Base-by-base conservation (phyloP, 2,888 invertebrate genomes). In the Bugulina stolonifera region DNA sequence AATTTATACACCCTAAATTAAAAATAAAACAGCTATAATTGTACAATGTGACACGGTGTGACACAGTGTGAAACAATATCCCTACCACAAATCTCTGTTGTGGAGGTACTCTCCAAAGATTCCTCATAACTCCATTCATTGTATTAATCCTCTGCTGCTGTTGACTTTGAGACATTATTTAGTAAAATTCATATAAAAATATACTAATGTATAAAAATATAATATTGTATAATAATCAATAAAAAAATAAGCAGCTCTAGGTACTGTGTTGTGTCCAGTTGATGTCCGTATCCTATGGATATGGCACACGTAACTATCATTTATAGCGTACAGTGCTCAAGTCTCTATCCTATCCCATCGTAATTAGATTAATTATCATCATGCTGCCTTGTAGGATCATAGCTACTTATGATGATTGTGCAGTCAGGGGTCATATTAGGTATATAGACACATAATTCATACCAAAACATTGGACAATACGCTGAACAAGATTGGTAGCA, bases 401-500 rank as follows among this genome's bases (percentile, higher is more conserved):
- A 64, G 64, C 64, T 64, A 64, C 64, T 64, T 64, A 64, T 64
- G 64, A 64, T 64, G 64, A 64, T 64, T 64, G 64, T 64, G 32
- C 64, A 32, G 64, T 64, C 5, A 64, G 64, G 32, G 64, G 64
- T 64, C 64, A 70, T 70, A 70, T 70, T 70, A 70, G 43, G 54
- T 70, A 70, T 70, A 70, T 70, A 70, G 43, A 70, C 54, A 70
- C 54, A 70, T 54, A 54, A 70, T 54, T 70, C 25, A 70, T 54
- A 70, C 70, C 54, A 70, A 70, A 70, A 70, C 25, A 43, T 43
- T 70, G 43, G 43, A 70, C 70, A 70, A 70, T 70, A 70, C 54
- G 52, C 43, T 34, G 70, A 43, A 34, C 32, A 64, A 64, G 64
- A 64, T 64, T 64, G 64, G 34, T 27, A 64, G 64, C 64, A 64